Evolutionary conservation across 2,888 invertebrate genomes (phyloP).

Genomic region (Andrena fulva): DNA sequence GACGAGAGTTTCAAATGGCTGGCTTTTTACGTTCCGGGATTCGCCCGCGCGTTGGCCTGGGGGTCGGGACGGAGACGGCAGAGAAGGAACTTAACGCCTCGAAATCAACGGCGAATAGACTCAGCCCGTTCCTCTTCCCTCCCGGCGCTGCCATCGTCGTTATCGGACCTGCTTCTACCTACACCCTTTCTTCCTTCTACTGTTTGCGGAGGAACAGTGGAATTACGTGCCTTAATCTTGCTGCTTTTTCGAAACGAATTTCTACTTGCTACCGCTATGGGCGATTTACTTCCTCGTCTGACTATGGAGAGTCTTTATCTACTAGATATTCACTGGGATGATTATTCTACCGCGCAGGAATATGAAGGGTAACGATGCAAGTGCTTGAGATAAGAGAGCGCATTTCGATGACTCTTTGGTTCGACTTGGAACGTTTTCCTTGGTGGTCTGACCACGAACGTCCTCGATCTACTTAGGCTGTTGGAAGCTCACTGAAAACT

Average conservation of each 20-base stretch:
- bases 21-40: conserved; percentile 21
- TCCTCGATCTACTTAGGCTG: conserved; percentile 23
- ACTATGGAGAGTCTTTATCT: conserved; percentile 10
- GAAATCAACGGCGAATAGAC: conserved; percentile 34
- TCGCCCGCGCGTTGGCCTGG: not conserved
- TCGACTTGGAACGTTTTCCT: not conserved
- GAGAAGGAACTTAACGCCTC: conserved; percentile 35
- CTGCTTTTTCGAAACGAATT: not conserved
- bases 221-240: conserved; percentile 27
- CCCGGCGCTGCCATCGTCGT: not conserved
- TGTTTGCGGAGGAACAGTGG: conserved; percentile 16
- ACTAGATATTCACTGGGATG: not conserved
- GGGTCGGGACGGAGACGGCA: not conserved
- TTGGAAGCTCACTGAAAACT: not conserved
- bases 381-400: too few species aligned
- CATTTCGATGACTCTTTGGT: too few species aligned
- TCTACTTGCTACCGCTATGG: not conserved
- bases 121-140: not conserved
- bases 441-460: conserved; percentile 9
- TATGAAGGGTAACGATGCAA: too few species aligned
- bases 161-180: conserved; percentile 15
- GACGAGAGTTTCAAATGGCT: conserved; percentile 32
- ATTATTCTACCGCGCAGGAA: too few species aligned
- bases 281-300: conserved; percentile 15
- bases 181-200: not conserved